These are phyloP conservation scores for Nannobrachium achirus DNA, from an alignment of 2,113 vertebrate genomes.

Conservation along the genomic window DNA sequence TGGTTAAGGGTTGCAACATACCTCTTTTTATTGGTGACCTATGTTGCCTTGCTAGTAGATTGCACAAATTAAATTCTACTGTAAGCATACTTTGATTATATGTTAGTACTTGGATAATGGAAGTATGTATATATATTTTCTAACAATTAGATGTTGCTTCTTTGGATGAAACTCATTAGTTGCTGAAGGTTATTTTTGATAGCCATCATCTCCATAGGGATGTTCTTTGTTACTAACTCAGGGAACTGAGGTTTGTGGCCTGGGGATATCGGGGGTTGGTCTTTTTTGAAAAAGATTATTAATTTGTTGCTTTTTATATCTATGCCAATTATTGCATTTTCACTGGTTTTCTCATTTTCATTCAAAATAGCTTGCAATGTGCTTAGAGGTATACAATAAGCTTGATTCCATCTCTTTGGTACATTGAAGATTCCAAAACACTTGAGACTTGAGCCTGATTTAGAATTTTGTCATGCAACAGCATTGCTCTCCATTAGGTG, in stretches of 20 bases:
- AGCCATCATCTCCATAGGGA: constrained; percentile 55
- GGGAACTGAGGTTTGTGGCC: constrained; percentile 78
- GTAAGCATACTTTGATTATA: constrained; percentile 58
- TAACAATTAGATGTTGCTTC: constrained; percentile 42
- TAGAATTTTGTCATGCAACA: too few species aligned
- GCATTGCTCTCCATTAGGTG: too few species aligned
- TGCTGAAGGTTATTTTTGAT: constrained; percentile 61
- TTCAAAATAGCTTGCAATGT: constrained; percentile 39
- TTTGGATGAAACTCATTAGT: constrained; percentile 53
- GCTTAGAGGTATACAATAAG: constrained; percentile 12
- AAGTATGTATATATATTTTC: constrained; percentile 55
- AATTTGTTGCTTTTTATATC: constrained; percentile 60
- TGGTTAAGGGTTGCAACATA: constrained; percentile 49
- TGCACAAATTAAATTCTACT: constrained; percentile 62
- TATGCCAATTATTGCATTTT: constrained; percentile 36
- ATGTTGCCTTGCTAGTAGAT: constrained; percentile 65
- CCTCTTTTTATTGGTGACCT: constrained; percentile 54
- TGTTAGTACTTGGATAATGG: constrained; percentile 61
- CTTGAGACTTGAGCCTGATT: constrained; percentile 25
- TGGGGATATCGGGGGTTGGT: constrained; percentile 46
- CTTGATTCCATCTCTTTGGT: constrained; percentile 35
- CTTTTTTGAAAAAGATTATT: constrained; percentile 58
- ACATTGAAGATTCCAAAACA: constrained; percentile 26
- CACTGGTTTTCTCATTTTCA: constrained; percentile 21
- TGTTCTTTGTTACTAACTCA: constrained; percentile 82